Evolutionary conservation across 2,888 invertebrate species (phyloP).

Genomic region (Pyrrhia umbra): DNA sequence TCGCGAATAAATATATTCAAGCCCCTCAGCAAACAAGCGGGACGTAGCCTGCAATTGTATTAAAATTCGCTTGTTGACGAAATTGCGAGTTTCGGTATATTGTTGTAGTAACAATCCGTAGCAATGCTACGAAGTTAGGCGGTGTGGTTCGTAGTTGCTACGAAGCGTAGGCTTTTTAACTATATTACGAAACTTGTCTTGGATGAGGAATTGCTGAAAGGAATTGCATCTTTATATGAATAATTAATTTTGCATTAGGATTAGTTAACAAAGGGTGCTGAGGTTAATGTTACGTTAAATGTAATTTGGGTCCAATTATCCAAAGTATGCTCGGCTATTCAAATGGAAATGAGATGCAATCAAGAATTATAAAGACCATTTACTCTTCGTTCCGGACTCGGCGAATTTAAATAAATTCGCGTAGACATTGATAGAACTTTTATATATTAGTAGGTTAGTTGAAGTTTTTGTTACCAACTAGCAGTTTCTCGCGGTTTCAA

Average conservation of each 20-base stretch:
- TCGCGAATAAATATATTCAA: conserved; percentile 57
- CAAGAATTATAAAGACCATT: conserved; percentile 51
- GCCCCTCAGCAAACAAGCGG: conserved; percentile 48
- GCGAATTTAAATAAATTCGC: conserved; percentile 39
- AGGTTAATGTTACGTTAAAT: conserved; percentile 53
- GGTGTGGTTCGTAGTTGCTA: conserved; percentile 34
- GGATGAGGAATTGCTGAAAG: conserved; percentile 23
- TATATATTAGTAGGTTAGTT: conserved; percentile 4
- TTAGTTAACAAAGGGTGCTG: conserved; percentile 31
- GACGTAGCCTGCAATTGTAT: conserved; percentile 58
- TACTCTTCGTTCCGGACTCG: conserved; percentile 28
- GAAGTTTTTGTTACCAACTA: conserved; percentile 10
- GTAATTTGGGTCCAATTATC: conserved; percentile 54
- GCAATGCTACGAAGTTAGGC: conserved; percentile 55
- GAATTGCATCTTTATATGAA: conserved; percentile 22
- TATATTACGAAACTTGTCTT: conserved; percentile 48
- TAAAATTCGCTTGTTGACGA: conserved; percentile 60
- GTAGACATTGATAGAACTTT: neutral
- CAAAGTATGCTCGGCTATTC: conserved; percentile 49
- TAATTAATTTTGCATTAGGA: conserved; percentile 26
- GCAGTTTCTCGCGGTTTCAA: conserved; percentile 33
- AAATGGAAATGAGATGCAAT: conserved; percentile 48
- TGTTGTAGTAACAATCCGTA: conserved; percentile 53
- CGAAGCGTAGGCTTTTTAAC: conserved; percentile 55
- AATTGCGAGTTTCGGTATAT: conserved; percentile 59